A percentile compares a stretch with the other conserved stretches of the same genome.
phyloP scores from a whole-genome alignment of 2,797 vertebrate species.

The Halcyon badia region DNA sequence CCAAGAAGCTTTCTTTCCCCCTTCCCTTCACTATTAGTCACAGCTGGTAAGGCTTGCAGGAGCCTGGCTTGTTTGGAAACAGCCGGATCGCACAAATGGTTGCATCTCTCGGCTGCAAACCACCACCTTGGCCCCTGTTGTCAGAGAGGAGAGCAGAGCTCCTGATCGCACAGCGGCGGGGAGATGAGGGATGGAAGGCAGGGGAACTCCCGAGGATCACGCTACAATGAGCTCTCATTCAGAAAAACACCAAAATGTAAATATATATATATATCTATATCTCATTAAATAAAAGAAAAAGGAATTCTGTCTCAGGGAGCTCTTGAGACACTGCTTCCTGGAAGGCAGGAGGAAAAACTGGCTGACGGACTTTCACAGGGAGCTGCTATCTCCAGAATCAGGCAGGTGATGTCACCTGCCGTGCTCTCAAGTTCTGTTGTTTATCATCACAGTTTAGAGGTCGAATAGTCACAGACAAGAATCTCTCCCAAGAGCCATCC shows the following conservation, averaged over 20 bases:
- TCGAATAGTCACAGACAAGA: neutral
- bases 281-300: neutral
- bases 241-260: neutral
- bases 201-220: neutral
- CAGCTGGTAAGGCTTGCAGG: constrained; percentile 86
- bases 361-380: neutral
- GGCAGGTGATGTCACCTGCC: neutral
- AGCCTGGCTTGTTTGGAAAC: constrained; percentile 84
- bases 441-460: constrained; percentile 18
- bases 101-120: constrained; percentile 73
- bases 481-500: constrained; percentile 33
- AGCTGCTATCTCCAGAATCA: neutral
- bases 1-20: constrained; percentile 87
- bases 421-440: constrained; percentile 2
- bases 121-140: constrained; percentile 26
- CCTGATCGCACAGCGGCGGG: neutral
- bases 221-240: neutral
- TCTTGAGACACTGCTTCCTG: neutral
- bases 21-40: constrained; percentile 83
- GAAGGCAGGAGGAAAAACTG: neutral
- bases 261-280: too few relatives aligned
- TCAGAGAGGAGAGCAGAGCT: neutral
- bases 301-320: neutral
- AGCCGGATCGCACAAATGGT: constrained; percentile 77
- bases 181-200: neutral